Percentiles rank a stretch among this genome's conserved stretches.
Evolutionary conservation across 2,797 vertebrate genomes (phyloP).

Genomic region (Malurus splendens): DNA sequence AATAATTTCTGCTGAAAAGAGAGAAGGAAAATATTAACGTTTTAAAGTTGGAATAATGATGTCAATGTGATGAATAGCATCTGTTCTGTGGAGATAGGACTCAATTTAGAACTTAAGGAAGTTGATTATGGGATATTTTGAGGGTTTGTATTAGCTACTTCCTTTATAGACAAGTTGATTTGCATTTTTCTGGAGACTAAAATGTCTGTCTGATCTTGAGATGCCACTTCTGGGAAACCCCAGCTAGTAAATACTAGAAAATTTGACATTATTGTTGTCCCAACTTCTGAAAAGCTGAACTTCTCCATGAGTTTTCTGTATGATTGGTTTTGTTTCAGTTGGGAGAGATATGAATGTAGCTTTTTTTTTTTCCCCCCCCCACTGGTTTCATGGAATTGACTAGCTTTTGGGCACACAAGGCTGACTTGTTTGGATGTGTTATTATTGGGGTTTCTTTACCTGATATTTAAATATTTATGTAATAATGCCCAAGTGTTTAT

Average conservation of each 20-base stretch:
- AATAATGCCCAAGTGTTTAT: not conserved
- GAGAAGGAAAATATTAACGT: not conserved
- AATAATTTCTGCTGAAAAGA: not conserved
- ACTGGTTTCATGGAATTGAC: not conserved
- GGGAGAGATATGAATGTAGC: not conserved
- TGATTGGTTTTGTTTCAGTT: not conserved
- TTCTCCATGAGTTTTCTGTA: not conserved
- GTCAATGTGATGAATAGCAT: not conserved
- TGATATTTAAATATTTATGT: not conserved
- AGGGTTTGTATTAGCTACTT: not conserved
- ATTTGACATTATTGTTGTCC: not conserved
- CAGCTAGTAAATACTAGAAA: not conserved
- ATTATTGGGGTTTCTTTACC: not conserved
- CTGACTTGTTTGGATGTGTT: not conserved
- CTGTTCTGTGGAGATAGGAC: not conserved
- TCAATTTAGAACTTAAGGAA: not conserved
- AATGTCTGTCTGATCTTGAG: not conserved
- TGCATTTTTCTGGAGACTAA: not conserved
- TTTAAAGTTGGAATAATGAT: not conserved
- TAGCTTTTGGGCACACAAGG: not conserved
- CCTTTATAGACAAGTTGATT: not conserved
- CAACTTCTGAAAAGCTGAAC: not conserved
- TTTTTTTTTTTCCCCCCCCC: not conserved
- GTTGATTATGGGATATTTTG: not conserved
- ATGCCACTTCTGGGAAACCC: not conserved